Conservation (phyloP, 2,888 invertebrate genomes). For the Zonitis immaculata region DNA sequence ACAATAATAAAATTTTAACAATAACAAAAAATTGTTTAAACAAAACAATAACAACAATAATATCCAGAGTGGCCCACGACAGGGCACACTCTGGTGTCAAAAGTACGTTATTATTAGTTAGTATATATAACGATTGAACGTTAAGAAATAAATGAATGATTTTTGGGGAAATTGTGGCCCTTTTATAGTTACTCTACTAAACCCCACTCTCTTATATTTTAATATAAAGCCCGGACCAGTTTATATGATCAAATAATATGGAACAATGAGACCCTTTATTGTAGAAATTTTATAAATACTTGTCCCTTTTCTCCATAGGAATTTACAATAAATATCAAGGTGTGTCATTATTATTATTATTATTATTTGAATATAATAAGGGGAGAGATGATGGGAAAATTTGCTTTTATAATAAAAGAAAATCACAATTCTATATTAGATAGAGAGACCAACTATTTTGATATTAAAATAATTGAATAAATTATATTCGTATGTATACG, state of each 20-base stretch:
- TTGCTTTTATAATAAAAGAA: not conserved
- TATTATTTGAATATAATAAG: not conserved
- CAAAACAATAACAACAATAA: conserved; percentile 3
- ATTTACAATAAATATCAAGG: not conserved
- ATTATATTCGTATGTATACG: no score
- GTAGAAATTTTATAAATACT: not conserved
- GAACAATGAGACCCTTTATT: conserved; percentile 11
- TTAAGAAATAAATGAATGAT: conserved; percentile 8
- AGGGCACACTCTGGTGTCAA: conserved; percentile 11
- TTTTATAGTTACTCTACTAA: conserved; percentile 12
- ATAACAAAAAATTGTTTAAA: conserved; percentile 2
- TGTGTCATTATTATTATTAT: no score
- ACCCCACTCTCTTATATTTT: conserved; percentile 6
- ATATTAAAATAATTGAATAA: no score
- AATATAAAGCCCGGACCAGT: conserved; percentile 10
- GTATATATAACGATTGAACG: conserved; percentile 7
- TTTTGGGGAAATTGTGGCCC: conserved; percentile 9
- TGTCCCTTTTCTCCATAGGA: not conserved
- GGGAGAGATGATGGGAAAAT: not conserved
- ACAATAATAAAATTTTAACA: conserved; percentile 1
- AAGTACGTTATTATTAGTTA: not conserved
- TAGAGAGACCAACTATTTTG: no score
- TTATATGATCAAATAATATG: conserved; percentile 12
- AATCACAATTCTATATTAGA: no score
- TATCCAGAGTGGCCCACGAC: conserved; percentile 3